A percentile compares a stretch with the other conserved stretches of the same genome.
Evolutionary conservation across 2,113 vertebrate species (phyloP).

Genomic region (Halcyon malimbica): DNA sequence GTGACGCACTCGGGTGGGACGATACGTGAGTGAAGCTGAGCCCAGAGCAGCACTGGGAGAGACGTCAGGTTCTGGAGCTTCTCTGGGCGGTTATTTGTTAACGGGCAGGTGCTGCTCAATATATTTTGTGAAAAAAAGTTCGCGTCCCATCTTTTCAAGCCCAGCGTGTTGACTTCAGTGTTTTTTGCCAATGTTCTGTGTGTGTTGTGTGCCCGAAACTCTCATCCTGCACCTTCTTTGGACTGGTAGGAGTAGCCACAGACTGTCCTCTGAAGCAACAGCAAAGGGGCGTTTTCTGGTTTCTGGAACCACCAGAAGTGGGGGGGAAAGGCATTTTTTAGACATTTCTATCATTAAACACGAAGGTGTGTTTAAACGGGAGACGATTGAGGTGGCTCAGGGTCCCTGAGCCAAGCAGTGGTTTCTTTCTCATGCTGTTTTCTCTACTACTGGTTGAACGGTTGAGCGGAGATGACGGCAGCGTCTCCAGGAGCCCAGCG

Average conservation of each 20-base stretch:
- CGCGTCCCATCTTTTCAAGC: slow-evolving; percentile 45
- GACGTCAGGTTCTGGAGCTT: slow-evolving; percentile 46
- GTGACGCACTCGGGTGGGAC: background rate
- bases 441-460: background rate
- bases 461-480: background rate
- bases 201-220: slow-evolving; percentile 59
- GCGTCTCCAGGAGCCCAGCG: background rate
- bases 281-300: background rate
- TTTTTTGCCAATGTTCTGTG: slow-evolving; percentile 56
- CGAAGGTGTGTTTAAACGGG: slow-evolving; percentile 42
- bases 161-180: background rate
- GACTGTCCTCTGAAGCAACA: background rate
- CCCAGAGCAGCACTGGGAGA: slow-evolving; percentile 47
- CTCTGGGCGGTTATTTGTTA: slow-evolving; percentile 43
- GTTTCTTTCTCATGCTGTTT: slow-evolving; percentile 23
- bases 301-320: background rate
- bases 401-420: slow-evolving; percentile 24
- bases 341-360: slow-evolving; percentile 36
- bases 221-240: background rate
- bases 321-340: background rate
- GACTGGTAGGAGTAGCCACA: slow-evolving; percentile 5
- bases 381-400: slow-evolving; percentile 25
- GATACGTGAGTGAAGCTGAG: slow-evolving; percentile 32
- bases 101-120: slow-evolving; percentile 37
- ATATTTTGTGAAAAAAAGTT: slow-evolving; percentile 24